A percentile compares a stretch with the other conserved stretches of the same genome.
These are phyloP conservation scores for Drosophila algonquin DNA, from an alignment of 2,888 invertebrate species.

Conservation along the genomic window DNA sequence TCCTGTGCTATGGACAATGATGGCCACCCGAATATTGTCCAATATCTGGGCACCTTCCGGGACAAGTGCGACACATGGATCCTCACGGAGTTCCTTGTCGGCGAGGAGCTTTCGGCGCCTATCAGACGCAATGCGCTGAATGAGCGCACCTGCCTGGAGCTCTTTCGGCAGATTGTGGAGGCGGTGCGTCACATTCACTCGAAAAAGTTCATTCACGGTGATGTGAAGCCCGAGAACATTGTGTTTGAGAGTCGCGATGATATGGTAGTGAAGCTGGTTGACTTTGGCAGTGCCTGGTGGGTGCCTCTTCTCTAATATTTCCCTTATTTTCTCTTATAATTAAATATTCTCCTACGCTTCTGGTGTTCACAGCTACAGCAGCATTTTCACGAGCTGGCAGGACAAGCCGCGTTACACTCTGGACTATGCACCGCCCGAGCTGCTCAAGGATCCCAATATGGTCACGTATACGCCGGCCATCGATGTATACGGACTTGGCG, in stretches of 20 bases:
- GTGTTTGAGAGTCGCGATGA: slow-evolving; percentile 70
- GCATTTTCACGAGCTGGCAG: slow-evolving; percentile 68
- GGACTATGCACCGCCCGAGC: slow-evolving; percentile 96
- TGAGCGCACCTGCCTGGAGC: slow-evolving; percentile 91
- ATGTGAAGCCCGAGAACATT: slow-evolving; percentile 95
- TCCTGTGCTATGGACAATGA: slow-evolving; percentile 91
- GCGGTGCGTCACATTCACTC: slow-evolving; percentile 94
- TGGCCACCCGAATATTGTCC: slow-evolving; percentile 88
- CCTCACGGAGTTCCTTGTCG: slow-evolving; percentile 92
- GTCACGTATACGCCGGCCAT: slow-evolving; percentile 93
- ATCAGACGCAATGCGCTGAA: slow-evolving; percentile 84
- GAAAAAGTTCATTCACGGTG: slow-evolving; percentile 94
- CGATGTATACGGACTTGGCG: slow-evolving; percentile 98
- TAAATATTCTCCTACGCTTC: not conserved
- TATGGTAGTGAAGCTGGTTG: slow-evolving; percentile 91
- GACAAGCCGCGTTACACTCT: slow-evolving; percentile 94
- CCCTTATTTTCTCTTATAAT: not conserved
- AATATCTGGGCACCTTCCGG: slow-evolving; percentile 92
- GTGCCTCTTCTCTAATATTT: slow-evolving; percentile 11
- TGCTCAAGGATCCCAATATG: slow-evolving; percentile 85
- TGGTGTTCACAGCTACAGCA: slow-evolving; percentile 63
- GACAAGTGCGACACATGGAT: slow-evolving; percentile 94
- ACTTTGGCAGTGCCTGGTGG: slow-evolving; percentile 95
- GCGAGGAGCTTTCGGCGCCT: slow-evolving; percentile 89
- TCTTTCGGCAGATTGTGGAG: slow-evolving; percentile 92